Conservation (phyloP, 2,888 invertebrate genomes). For the Macrostomum cliftonense region DNA sequence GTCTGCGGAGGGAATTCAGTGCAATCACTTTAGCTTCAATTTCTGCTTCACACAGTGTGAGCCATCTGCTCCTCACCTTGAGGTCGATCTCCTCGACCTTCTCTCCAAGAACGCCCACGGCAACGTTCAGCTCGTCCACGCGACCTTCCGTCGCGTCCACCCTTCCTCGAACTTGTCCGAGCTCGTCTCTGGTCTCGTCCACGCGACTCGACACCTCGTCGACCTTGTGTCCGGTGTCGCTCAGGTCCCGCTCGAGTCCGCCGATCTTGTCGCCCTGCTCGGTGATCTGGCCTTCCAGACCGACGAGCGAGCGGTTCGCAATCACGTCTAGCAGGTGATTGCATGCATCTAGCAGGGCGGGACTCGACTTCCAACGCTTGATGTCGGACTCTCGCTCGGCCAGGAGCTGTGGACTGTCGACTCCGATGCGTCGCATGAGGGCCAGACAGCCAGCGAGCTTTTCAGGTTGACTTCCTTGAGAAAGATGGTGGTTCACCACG, state of each 20-base stretch:
- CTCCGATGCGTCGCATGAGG: too few species aligned
- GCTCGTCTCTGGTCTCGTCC: neutral
- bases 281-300: conserved; percentile 18
- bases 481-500: too few species aligned
- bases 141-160: conserved; percentile 4
- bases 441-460: too few species aligned
- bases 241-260: conserved; percentile 18
- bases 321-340: conserved; percentile 18
- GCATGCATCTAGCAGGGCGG: conserved; percentile 14
- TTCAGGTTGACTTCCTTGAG: too few species aligned
- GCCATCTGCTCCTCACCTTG: conserved; percentile 19
- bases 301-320: conserved; percentile 15
- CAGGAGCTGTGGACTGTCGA: too few species aligned
- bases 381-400: too few species aligned
- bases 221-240: conserved; percentile 17
- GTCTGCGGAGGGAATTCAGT: conserved; percentile 19
- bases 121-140: conserved; percentile 14
- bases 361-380: too few species aligned
- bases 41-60: too few species aligned
- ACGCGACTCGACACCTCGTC: conserved; percentile 7
- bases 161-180: neutral
- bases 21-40: too few species aligned
- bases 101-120: conserved; percentile 15
- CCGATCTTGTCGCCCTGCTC: conserved; percentile 18
- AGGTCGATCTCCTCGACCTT: conserved; percentile 19